Evolutionary conservation across 2,797 vertebrate species (phyloP).

Genomic region (Hydrolagus colliei): DNA sequence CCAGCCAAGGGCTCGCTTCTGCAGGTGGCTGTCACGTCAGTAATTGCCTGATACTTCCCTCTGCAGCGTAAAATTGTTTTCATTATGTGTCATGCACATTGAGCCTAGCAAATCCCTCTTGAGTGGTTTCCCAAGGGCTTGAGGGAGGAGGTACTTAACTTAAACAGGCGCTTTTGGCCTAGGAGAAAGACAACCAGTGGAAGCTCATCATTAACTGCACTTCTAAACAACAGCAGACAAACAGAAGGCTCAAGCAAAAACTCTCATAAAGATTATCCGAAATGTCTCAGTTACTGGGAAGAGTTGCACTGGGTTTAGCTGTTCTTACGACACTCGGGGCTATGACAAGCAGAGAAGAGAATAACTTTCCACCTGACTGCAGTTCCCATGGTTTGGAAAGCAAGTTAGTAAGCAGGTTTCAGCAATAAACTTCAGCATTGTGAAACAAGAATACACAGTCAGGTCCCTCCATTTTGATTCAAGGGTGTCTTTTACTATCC

Average conservation of each 20-base stretch:
- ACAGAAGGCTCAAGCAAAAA: constrained; percentile 41
- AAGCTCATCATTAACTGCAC: constrained; percentile 95
- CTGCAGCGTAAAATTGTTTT: constrained; percentile 98
- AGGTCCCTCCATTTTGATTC: constrained; percentile 98
- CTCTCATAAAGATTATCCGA: constrained; percentile 78
- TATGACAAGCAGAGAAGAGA: constrained; percentile 78
- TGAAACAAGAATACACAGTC: constrained; percentile 94
- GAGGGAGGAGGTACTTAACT: constrained; percentile 92
- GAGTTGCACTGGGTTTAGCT: constrained; percentile 70
- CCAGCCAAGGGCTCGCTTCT: constrained; percentile 72
- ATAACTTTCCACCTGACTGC: constrained; percentile 98
- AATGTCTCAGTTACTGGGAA: constrained; percentile 90
- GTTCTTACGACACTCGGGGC: constrained; percentile 80
- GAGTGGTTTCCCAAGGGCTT: constrained; percentile 90
- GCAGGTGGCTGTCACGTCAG: constrained; percentile 99
- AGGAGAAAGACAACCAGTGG: constrained; percentile 61
- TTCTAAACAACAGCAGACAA: constrained; percentile 47
- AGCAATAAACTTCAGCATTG: constrained; percentile 99
- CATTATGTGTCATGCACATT: constrained; percentile 98
- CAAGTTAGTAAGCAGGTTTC: constrained; percentile 98
- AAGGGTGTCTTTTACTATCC: constrained; percentile 98
- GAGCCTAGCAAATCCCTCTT: constrained; percentile 85
- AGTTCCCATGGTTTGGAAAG: constrained; percentile 98
- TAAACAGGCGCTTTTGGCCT: constrained; percentile 90
- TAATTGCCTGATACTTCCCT: constrained; percentile 98